Evolutionary conservation across 2,113 vertebrate species (phyloP).

Genomic region (Hippolais icterina): DNA sequence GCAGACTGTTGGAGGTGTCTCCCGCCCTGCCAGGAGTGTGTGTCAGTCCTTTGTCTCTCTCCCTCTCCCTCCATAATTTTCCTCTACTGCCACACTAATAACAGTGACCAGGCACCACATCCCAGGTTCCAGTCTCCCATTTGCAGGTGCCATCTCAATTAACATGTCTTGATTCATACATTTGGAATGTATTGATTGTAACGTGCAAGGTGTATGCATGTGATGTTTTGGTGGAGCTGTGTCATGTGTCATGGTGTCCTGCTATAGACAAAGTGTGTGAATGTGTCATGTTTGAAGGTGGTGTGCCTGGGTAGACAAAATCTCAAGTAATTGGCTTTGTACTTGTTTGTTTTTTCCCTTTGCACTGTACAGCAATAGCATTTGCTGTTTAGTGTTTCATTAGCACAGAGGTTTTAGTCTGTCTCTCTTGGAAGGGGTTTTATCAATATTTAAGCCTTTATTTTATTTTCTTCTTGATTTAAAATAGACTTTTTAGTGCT

Average conservation of each 20-base stretch:
- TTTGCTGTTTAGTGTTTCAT: slow-evolving; percentile 57
- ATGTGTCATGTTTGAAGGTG: neutral
- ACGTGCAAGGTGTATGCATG: neutral
- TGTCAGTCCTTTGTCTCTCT: neutral
- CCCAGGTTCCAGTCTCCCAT: neutral
- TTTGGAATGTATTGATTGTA: neutral
- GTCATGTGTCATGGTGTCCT: neutral
- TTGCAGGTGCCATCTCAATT: neutral
- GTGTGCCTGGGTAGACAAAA: neutral
- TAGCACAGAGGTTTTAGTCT: slow-evolving; percentile 53
- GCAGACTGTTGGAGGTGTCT: neutral
- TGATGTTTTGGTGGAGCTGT: neutral
- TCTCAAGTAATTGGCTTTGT: slow-evolving; percentile 52
- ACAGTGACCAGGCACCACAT: neutral
- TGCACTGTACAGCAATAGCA: neutral
- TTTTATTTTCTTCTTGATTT: slow-evolving; percentile 59
- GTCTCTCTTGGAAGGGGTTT: slow-evolving; percentile 54
- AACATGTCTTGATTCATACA: neutral
- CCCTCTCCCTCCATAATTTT: neutral
- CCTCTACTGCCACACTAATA: neutral
- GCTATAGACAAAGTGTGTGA: neutral
- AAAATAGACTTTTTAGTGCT: slow-evolving; percentile 75
- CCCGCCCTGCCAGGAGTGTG: neutral
- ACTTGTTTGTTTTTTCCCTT: slow-evolving; percentile 37
- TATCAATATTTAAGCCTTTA: slow-evolving; percentile 70